Base-by-base conservation (phyloP, 2,888 invertebrate species). In the Tachina lurida region DNA sequence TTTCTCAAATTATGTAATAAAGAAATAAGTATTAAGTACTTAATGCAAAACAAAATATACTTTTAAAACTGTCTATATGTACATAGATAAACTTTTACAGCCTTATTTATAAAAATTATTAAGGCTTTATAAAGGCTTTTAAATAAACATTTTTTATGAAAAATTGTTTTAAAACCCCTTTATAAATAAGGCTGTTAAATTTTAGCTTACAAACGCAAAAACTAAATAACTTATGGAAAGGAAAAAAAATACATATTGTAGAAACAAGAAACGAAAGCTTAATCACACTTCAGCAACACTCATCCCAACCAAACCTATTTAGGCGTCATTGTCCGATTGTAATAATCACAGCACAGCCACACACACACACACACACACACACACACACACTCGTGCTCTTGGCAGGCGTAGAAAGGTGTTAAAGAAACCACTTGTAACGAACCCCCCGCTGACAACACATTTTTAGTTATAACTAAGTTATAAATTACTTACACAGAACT, bases 321-420 rank as follows among this genome's bases (percentile, higher is more conserved):
- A 65, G 84, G 87, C 84, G 88, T 87, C 88, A 87, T 87, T 87
- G 87, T 76, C 85, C 88, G 88, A 87, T 88, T 87, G 86, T 75
- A 76, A 71, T 84, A 86, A 84, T 86, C 84, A 74, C 85, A 71
- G 67, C 43, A 81, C 10, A 49, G 31, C 5, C 12, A 70, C 5
- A 15, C 10, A 49, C 31, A 5, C 12, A 70, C 5, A 15, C 0
- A 58, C 39, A 52, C 22, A 77, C 13, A 15, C 0, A 54, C n/a
- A 56, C n/a, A 22, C 10, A 41, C 19, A 43, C 41, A 39, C 8
- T 43, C 43, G 15, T 17, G 19, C 47, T 43, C 2, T 58, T 41
- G 17, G 45, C 3, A 39, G 62, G 67, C 65, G 79, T 76, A 74
- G 75, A 87, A 80, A 86, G 71, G 76, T 82, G 79, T 79, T 43